phyloP scores from a whole-genome alignment of 2,888 invertebrate genomes.

The Xanthorhoe designata region DNA sequence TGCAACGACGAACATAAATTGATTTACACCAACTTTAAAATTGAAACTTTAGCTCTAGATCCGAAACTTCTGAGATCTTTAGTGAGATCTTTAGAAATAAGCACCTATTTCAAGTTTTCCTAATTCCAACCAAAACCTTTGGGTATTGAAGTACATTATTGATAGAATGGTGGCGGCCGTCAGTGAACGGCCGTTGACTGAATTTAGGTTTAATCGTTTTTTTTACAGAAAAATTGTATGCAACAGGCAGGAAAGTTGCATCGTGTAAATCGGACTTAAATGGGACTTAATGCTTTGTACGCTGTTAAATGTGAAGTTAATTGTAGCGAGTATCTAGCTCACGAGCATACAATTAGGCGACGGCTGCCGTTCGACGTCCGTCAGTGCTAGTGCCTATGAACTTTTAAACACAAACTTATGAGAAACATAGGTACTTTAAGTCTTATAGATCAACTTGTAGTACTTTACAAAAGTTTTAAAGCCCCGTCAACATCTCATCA shows the following conservation, averaged over 20 bases:
- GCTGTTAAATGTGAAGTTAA: background rate
- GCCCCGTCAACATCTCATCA: conserved; percentile 42
- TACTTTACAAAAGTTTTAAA: conserved; percentile 23
- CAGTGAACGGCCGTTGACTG: background rate
- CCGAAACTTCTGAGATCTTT: conserved; percentile 7
- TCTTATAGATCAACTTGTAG: background rate
- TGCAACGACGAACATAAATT: conserved; percentile 40
- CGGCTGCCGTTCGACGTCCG: too few relatives aligned
- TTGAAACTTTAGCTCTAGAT: conserved; percentile 33
- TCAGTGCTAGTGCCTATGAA: too few relatives aligned
- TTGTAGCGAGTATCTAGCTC: too few relatives aligned
- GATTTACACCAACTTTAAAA: conserved; percentile 40
- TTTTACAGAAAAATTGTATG: too few relatives aligned
- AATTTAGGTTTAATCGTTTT: background rate
- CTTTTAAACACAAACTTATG: background rate
- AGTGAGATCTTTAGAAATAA: conserved; percentile 37
- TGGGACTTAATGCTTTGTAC: background rate
- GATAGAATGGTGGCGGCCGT: background rate
- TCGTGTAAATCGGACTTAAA: too few relatives aligned
- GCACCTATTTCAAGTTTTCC: background rate
- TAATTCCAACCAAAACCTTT: background rate
- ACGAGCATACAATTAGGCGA: too few relatives aligned
- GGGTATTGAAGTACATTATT: background rate
- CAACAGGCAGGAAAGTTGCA: too few relatives aligned
- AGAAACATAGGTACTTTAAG: conserved; percentile 25